These are phyloP conservation scores for Lochmaea crataegi DNA, from an alignment of 2,888 invertebrate species.

Conservation along the genomic window DNA sequence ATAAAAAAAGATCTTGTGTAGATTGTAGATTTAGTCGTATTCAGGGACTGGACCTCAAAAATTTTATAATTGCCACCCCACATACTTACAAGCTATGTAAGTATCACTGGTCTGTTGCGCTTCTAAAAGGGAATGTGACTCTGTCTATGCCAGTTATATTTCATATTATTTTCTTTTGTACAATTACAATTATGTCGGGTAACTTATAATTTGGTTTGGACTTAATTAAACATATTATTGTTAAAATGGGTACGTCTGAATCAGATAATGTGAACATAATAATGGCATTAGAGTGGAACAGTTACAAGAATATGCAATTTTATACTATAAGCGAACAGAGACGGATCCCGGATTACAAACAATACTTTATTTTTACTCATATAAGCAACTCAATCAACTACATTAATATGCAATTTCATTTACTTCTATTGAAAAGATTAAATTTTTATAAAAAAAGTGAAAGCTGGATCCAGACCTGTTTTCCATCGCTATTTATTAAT, in stretches of 20 bases:
- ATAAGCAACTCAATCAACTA: neutral
- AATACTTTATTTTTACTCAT: no score
- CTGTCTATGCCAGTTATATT: slow-evolving; percentile 32
- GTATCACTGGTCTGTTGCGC: slow-evolving; percentile 33
- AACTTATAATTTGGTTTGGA: slow-evolving; percentile 36
- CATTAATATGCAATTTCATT: neutral
- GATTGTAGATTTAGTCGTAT: no score
- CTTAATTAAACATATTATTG: slow-evolving; percentile 42
- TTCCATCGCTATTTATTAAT: slow-evolving; percentile 20
- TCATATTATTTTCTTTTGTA: slow-evolving; percentile 33
- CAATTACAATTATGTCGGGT: slow-evolving; percentile 38
- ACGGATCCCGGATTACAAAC: neutral
- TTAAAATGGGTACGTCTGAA: slow-evolving; percentile 42
- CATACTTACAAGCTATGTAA: neutral
- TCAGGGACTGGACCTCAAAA: neutral
- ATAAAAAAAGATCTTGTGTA: neutral
- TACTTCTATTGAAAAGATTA: neutral
- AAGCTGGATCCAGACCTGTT: slow-evolving; percentile 1
- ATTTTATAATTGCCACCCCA: neutral
- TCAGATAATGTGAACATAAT: slow-evolving; percentile 43
- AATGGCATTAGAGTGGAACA: slow-evolving; percentile 41
- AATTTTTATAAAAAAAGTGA: neutral
- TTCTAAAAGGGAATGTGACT: slow-evolving; percentile 39
- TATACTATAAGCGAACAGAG: slow-evolving; percentile 21
- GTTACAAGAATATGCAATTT: slow-evolving; percentile 41